phyloP scores from a whole-genome alignment of 1,140 invertebrate species.

The Trichonephila clavipes region DNA sequence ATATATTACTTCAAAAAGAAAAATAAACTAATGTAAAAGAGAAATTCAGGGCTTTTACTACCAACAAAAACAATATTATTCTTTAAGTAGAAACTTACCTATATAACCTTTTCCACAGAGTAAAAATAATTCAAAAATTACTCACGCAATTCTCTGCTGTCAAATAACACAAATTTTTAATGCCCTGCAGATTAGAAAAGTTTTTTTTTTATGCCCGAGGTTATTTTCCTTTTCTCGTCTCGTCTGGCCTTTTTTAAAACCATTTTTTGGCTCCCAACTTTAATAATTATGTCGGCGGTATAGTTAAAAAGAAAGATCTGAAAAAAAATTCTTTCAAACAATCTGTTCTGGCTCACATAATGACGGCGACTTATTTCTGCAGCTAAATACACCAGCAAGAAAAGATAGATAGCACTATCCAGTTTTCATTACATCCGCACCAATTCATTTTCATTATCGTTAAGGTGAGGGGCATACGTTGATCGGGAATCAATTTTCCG shows the following conservation, averaged over 20 bases:
- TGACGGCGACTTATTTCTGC: not conserved
- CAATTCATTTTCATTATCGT: conserved; percentile 59
- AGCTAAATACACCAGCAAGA: conserved; percentile 8
- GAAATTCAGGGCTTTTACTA: too few species aligned
- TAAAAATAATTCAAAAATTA: not conserved
- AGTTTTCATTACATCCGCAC: conserved; percentile 51
- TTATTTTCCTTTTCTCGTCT: not conserved
- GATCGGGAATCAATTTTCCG: conserved; percentile 50
- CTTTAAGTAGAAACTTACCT: too few species aligned
- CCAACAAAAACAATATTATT: too few species aligned
- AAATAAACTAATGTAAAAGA: too few species aligned
- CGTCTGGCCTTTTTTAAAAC: not conserved
- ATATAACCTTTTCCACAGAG: not conserved
- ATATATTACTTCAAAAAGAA: too few species aligned
- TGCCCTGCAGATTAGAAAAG: not conserved
- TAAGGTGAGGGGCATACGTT: conserved; percentile 35
- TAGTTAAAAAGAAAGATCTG: not conserved
- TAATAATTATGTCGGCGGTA: not conserved
- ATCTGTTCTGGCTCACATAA: not conserved
- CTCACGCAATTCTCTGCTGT: not conserved
- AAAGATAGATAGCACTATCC: conserved; percentile 34
- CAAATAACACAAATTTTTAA: not conserved
- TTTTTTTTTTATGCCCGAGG: not conserved
- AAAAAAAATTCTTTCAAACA: not conserved
- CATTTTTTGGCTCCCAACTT: not conserved